phyloP scores from a whole-genome alignment of 1,140 invertebrate genomes.

The Hydropsyche tenuis region DNA sequence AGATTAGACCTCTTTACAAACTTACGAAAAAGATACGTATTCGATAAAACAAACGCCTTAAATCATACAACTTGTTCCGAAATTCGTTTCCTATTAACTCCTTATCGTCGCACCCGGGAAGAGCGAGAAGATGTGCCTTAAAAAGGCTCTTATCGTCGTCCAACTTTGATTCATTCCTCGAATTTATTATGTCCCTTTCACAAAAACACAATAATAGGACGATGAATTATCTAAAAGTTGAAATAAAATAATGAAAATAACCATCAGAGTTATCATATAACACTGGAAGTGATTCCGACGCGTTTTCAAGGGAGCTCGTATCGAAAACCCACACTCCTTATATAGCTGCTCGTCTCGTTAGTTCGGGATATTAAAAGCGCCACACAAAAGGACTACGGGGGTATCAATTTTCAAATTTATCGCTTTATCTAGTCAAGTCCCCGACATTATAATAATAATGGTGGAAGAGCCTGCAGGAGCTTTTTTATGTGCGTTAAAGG shows the following conservation, averaged over 20 bases:
- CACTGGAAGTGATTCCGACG: neutral
- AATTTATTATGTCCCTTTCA: neutral
- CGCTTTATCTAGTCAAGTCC: constrained; percentile 29
- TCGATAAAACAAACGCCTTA: constrained; percentile 22
- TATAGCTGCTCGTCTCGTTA: neutral
- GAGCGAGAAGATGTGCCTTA: constrained; percentile 3
- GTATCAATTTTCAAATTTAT: constrained; percentile 39
- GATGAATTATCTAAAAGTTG: too few species aligned
- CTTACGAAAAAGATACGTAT: constrained; percentile 3
- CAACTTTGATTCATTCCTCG: neutral
- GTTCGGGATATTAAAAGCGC: constrained; percentile 1
- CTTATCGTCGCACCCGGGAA: neutral
- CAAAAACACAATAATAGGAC: too few species aligned
- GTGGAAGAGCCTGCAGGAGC: constrained; percentile 2
- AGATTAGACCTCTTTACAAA: neutral
- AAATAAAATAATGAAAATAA: neutral
- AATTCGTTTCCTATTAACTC: constrained; percentile 11
- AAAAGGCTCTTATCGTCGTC: neutral
- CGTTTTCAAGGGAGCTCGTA: too few species aligned
- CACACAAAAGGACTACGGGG: constrained; percentile 8
- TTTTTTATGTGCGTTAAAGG: constrained; percentile 8
- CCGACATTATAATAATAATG: constrained; percentile 6
- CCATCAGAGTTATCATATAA: neutral
- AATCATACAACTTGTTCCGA: constrained; percentile 13
- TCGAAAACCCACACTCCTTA: too few species aligned